Percentiles rank a stretch among this genome's conserved stretches.
Evolutionary conservation across 1,140 invertebrate species (phyloP).

Genomic region (Drosophila repletoides): DNA sequence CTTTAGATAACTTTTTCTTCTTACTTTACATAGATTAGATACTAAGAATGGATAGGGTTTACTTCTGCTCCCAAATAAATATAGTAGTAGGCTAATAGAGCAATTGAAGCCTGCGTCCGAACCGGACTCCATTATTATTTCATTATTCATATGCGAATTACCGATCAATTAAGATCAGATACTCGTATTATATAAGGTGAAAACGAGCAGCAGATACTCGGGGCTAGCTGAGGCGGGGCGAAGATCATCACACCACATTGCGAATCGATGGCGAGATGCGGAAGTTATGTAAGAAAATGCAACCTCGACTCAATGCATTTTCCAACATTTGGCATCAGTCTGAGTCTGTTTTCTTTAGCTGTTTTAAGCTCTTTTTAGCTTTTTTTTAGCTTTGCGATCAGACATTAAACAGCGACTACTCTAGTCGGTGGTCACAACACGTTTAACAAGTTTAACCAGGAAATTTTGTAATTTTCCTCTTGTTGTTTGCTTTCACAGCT

Average conservation of each 20-base stretch:
- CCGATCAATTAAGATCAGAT: constrained; percentile 18
- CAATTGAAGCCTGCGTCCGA: no score
- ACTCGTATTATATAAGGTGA: constrained; percentile 9
- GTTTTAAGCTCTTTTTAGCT: no score
- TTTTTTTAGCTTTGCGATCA: no score
- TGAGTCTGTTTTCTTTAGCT: background rate
- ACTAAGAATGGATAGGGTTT: no score
- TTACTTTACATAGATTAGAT: no score
- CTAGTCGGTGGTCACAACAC: constrained; percentile 57
- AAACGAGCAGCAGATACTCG: constrained; percentile 36
- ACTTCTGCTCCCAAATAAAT: no score
- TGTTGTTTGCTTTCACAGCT: constrained; percentile 47
- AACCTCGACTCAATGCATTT: constrained; percentile 53
- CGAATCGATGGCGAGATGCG: constrained; percentile 64
- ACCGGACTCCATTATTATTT: background rate
- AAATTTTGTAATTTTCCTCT: constrained; percentile 73
- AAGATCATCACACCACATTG: constrained; percentile 57
- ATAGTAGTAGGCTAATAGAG: no score
- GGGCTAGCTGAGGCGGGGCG: no score
- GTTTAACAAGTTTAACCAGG: constrained; percentile 77
- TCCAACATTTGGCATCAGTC: constrained; percentile 32
- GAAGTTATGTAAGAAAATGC: constrained; percentile 70
- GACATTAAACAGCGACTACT: constrained; percentile 21
- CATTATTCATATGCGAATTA: background rate
- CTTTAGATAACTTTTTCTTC: no score